phyloP scores from a whole-genome alignment of 2,113 vertebrate species.

The Lepisosteus oculatus region DNA sequence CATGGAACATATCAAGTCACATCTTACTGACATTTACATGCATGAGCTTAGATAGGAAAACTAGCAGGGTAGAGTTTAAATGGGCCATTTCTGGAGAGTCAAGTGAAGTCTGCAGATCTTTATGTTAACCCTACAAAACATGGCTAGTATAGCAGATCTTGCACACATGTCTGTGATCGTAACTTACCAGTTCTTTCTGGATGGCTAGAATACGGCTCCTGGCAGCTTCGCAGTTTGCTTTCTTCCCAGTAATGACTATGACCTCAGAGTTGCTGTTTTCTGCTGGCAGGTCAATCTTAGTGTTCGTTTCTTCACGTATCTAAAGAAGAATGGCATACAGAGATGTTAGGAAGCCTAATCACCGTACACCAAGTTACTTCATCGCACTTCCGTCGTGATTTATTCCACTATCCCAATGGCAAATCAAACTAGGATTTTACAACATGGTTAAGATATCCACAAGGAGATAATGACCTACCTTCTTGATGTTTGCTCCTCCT shows the following conservation, averaged over 20 bases:
- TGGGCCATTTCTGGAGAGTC: no score
- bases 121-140: no score
- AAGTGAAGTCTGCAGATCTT: no score
- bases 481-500: conserved; percentile 97
- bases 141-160: neutral
- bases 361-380: neutral
- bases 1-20: no score
- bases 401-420: no score
- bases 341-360: neutral
- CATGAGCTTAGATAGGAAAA: neutral
- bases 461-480: conserved; percentile 60
- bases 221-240: conserved; percentile 90
- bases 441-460: neutral
- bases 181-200: conserved; percentile 90
- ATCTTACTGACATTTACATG: neutral
- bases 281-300: conserved; percentile 95
- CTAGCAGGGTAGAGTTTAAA: neutral
- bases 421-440: no score
- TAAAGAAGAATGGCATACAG: conserved; percentile 34
- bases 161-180: neutral
- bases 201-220: conserved; percentile 87
- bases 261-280: conserved; percentile 98
- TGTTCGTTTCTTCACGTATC: conserved; percentile 98
- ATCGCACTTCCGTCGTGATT: no score
- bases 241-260: conserved; percentile 97